Percentiles rank a stretch among this genome's conserved stretches.
Conservation (phyloP, 2,888 invertebrate genomes). For the Drosophila quasianomalipes region DNA sequence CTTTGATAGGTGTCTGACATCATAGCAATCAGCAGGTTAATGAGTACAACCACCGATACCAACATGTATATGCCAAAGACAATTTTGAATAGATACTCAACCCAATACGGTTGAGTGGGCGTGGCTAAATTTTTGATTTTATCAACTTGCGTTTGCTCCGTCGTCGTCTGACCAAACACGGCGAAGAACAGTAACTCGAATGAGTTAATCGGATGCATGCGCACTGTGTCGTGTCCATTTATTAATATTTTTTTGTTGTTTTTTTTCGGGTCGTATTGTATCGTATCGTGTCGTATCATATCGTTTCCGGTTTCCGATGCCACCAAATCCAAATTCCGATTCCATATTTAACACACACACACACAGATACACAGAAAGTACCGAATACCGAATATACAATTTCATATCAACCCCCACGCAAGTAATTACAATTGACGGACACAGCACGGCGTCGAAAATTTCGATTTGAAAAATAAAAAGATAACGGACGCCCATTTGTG, state of each 20-base stretch:
- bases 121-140: conserved; percentile 86
- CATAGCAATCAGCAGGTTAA: conserved; percentile 99
- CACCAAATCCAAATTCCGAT: conserved; percentile 23
- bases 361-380: conserved; percentile 28
- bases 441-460: conserved; percentile 57
- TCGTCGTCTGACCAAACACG: conserved; percentile 97
- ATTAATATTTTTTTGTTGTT: not conserved
- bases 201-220: conserved; percentile 95
- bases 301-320: conserved; percentile 35
- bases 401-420: conserved; percentile 46
- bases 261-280: not conserved
- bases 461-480: conserved; percentile 78
- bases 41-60: conserved; percentile 99
- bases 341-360: conserved; percentile 32
- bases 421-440: conserved; percentile 34
- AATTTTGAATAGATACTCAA: conserved; percentile 94
- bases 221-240: conserved; percentile 88
- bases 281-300: conserved; percentile 4
- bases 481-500: conserved; percentile 72
- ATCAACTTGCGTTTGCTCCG: conserved; percentile 91
- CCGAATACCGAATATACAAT: conserved; percentile 24
- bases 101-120: conserved; percentile 91
- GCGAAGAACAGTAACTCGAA: conserved; percentile 99
- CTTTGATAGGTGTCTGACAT: conserved; percentile 99
- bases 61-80: conserved; percentile 98